phyloP scores from a whole-genome alignment of 53 echinoderm and acorn worm genomes.

The Antedon mediterranea region DNA sequence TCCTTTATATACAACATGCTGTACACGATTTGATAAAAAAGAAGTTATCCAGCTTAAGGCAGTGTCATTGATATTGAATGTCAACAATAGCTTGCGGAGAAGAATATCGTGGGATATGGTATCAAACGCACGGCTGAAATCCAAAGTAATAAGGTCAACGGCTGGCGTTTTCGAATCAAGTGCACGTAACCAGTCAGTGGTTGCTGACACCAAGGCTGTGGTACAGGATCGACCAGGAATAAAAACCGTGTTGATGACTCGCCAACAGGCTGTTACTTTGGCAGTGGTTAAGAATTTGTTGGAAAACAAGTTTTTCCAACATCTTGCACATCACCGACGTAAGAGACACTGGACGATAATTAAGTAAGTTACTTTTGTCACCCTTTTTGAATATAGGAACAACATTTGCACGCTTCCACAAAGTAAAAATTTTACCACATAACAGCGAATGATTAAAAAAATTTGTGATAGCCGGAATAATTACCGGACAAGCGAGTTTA shows the following conservation, averaged over 20 bases:
- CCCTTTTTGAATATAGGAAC: too few species aligned
- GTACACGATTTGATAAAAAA: too few species aligned
- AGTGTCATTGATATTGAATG: too few species aligned
- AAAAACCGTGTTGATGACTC: constrained; percentile 5
- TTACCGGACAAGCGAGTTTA: neutral
- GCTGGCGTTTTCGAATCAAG: constrained; percentile 4
- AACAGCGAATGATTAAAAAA: neutral
- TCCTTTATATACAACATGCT: too few species aligned
- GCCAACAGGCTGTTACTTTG: neutral
- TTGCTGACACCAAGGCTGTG: constrained; percentile 1
- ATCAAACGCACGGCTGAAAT: constrained; percentile 16
- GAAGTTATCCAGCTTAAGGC: too few species aligned
- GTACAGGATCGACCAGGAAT: constrained; percentile 2
- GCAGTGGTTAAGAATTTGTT: constrained; percentile 3
- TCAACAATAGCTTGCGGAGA: too few species aligned
- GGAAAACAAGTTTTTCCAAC: constrained; percentile 5
- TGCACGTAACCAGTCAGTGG: neutral
- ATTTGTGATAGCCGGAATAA: neutral
- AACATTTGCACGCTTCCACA: neutral
- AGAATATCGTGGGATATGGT: neutral
- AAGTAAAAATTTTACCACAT: neutral
- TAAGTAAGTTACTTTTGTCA: too few species aligned
- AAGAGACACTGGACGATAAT: neutral
- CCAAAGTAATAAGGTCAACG: constrained; percentile 7
- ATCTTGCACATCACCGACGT: too few species aligned